A percentile compares a stretch with the other conserved stretches of the same genome.
phyloP scores from a whole-genome alignment of 2,113 vertebrate genomes.

The Ranitomeya variabilis region DNA sequence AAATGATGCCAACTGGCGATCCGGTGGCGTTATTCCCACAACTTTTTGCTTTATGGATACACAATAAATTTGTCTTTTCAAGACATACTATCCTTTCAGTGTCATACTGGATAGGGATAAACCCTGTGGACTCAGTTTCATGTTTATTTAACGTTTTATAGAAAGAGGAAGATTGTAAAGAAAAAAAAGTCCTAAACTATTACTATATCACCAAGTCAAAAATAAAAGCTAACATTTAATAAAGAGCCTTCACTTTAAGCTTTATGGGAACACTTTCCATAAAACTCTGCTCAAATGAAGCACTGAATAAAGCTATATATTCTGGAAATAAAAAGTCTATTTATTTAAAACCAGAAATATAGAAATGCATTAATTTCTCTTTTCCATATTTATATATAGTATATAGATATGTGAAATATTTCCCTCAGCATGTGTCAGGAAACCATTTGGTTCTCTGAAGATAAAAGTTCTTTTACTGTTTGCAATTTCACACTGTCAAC shows the following conservation, averaged over 20 bases:
- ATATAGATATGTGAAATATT: conserved; percentile 26
- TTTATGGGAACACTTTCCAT: neutral
- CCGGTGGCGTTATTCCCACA: too few species aligned
- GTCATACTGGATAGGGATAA: too few species aligned
- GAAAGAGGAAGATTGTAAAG: too few species aligned
- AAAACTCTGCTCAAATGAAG: neutral
- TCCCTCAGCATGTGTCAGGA: conserved; percentile 47
- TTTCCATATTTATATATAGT: conserved; percentile 24
- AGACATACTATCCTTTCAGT: too few species aligned
- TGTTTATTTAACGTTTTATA: too few species aligned
- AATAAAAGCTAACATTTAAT: neutral
- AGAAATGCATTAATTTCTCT: conserved; percentile 16
- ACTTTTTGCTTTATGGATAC: too few species aligned
- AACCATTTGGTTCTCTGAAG: conserved; percentile 53
- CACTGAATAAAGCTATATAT: neutral
- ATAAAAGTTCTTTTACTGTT: conserved; percentile 48
- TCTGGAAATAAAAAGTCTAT: neutral
- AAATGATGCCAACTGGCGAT: too few species aligned
- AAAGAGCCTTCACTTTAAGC: neutral
- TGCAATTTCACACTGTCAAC: conserved; percentile 50
- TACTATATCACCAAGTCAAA: too few species aligned
- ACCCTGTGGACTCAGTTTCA: too few species aligned
- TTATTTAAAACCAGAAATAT: conserved; percentile 5
- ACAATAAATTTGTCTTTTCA: too few species aligned
- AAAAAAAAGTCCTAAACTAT: too few species aligned